Percentiles rank a stretch among this genome's conserved stretches.
Conservation (phyloP, 2,797 vertebrate genomes). For the Ceryle rudis region DNA sequence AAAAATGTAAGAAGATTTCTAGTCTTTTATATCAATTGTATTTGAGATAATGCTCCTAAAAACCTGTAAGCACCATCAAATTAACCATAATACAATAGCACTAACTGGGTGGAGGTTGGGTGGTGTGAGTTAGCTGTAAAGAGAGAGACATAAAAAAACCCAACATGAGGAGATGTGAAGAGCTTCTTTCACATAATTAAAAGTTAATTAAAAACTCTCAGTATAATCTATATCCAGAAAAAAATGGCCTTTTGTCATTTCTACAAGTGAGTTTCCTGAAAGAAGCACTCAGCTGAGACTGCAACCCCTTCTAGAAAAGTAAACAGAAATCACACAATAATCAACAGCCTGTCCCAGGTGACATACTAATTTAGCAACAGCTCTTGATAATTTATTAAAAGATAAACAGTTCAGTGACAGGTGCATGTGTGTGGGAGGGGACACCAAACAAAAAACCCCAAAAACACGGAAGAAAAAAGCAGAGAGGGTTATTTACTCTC, state of each 20-base stretch:
- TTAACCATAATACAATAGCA: background rate
- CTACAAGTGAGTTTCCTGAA: constrained; percentile 18
- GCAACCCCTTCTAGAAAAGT: constrained; percentile 34
- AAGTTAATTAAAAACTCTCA: constrained; percentile 65
- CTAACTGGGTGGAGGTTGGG: background rate
- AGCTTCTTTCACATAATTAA: constrained; percentile 43
- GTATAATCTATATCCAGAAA: background rate
- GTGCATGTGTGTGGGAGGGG: fast-evolving
- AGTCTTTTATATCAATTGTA: background rate
- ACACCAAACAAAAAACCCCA: too few relatives aligned
- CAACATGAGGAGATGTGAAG: background rate
- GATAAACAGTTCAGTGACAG: constrained; percentile 28
- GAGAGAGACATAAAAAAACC: background rate
- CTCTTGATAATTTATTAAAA: constrained; percentile 20
- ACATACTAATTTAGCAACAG: constrained; percentile 25
- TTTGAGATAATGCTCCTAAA: background rate
- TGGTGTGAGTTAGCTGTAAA: background rate
- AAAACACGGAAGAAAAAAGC: too few relatives aligned
- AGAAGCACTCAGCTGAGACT: constrained; percentile 44
- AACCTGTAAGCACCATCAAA: background rate
- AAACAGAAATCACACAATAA: constrained; percentile 22
- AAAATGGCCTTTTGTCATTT: constrained; percentile 28
- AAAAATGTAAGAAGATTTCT: background rate
- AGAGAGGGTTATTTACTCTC: background rate
- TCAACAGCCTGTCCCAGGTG: background rate